A percentile compares a stretch with the other conserved stretches of the same genome.
These are phyloP conservation scores for Andrena fulva DNA, from an alignment of 2,888 invertebrate genomes.

Conservation along the genomic window DNA sequence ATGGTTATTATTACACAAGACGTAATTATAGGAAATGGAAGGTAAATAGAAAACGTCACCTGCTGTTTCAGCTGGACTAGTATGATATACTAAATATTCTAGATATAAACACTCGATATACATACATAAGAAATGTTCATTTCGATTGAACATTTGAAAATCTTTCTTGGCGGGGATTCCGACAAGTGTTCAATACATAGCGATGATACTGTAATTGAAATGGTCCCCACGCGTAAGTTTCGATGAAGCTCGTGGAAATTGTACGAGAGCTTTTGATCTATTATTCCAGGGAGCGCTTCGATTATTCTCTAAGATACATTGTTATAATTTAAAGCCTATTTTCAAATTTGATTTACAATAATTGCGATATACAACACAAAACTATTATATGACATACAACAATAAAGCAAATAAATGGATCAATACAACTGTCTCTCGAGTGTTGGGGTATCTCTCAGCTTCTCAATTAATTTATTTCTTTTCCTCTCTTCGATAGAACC, in stretches of 20 bases:
- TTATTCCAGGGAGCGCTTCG: slow-evolving; percentile 79
- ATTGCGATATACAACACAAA: slow-evolving; percentile 82
- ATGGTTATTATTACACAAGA: slow-evolving; percentile 78
- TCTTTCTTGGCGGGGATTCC: slow-evolving; percentile 73
- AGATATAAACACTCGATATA: slow-evolving; percentile 64
- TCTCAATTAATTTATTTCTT: too few relatives aligned
- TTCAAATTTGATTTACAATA: slow-evolving; percentile 82
- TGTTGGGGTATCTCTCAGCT: not conserved
- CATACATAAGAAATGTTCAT: slow-evolving; percentile 71
- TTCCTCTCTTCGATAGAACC: too few relatives aligned
- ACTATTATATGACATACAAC: slow-evolving; percentile 83
- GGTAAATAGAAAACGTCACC: slow-evolving; percentile 67
- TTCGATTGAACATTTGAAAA: slow-evolving; percentile 74
- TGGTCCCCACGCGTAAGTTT: slow-evolving; percentile 74
- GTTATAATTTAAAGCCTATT: slow-evolving; percentile 83
- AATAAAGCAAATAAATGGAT: slow-evolving; percentile 82
- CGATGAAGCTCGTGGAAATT: slow-evolving; percentile 73
- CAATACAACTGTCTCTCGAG: not conserved
- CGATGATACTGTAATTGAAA: slow-evolving; percentile 77
- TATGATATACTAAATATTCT: slow-evolving; percentile 70
- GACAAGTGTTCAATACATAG: slow-evolving; percentile 76
- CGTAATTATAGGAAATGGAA: slow-evolving; percentile 75
- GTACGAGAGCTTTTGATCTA: slow-evolving; percentile 71
- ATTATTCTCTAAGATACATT: slow-evolving; percentile 80
- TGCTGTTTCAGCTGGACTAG: slow-evolving; percentile 71